phyloP scores from a whole-genome alignment of 2,888 invertebrate genomes.

The Ophioninae sp. region DNA sequence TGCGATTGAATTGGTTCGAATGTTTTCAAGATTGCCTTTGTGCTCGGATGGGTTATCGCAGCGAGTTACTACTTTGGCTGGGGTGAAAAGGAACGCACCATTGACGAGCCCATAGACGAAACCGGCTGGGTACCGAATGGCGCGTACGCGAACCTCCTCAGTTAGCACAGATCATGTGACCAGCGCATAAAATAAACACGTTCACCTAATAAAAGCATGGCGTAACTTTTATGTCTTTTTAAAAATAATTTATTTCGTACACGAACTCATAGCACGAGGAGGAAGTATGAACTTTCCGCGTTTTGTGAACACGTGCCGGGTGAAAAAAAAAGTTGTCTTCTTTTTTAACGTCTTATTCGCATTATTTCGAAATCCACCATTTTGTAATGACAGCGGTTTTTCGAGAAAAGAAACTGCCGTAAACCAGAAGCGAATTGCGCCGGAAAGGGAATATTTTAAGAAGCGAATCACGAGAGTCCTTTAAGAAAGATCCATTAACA shows the following conservation, averaged over 20 bases:
- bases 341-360: background rate
- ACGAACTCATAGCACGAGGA: background rate
- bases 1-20: background rate
- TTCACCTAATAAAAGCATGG: background rate
- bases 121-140: conserved; percentile 75
- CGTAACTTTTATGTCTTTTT: background rate
- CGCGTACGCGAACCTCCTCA: conserved; percentile 61
- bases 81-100: conserved; percentile 66
- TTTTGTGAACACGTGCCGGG: background rate
- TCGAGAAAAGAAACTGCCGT: background rate
- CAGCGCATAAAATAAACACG: conserved; percentile 27
- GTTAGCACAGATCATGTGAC: background rate
- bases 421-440: background rate
- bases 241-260: background rate
- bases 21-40: conserved; percentile 57
- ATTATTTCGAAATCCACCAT: background rate
- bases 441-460: no score
- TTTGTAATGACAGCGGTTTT: background rate
- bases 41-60: conserved; percentile 65
- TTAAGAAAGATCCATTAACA: background rate
- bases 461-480: background rate
- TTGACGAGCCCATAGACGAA: conserved; percentile 69
- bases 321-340: background rate
- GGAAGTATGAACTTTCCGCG: background rate
- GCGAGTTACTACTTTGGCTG: conserved; percentile 72